Conservation (phyloP, 2,113 vertebrate species). For the Apus apus region DNA sequence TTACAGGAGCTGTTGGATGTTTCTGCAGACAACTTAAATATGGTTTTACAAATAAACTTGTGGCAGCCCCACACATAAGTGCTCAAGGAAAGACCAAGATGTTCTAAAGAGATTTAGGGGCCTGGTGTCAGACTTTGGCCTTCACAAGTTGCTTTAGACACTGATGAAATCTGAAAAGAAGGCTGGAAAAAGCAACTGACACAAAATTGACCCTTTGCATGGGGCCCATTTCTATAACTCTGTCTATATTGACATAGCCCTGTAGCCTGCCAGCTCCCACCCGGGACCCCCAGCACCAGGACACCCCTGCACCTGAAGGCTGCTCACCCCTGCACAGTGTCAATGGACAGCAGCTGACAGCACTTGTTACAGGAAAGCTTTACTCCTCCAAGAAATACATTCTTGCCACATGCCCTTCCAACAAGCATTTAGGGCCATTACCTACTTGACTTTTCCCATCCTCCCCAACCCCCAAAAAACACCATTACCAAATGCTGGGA, state of each 20-base stretch:
- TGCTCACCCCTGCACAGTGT: neutral
- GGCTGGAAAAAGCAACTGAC: neutral
- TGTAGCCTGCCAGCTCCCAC: neutral
- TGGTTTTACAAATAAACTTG: neutral
- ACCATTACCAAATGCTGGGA: neutral
- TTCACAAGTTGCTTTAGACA: neutral
- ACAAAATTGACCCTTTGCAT: neutral
- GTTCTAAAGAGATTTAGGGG: neutral
- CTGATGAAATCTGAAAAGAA: neutral
- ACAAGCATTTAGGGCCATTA: neutral
- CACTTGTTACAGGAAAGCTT: neutral
- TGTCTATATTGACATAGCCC: neutral
- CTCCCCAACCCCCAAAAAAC: neutral
- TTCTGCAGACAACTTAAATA: neutral
- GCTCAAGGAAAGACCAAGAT: neutral
- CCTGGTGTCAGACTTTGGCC: neutral
- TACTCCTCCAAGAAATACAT: neutral
- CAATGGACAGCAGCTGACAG: neutral
- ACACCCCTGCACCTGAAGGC: neutral
- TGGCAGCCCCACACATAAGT: neutral
- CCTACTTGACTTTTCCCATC: neutral
- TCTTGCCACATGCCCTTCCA: neutral
- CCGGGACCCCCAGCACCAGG: neutral
- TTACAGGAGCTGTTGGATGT: neutral
- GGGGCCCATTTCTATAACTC: neutral